Evolutionary conservation across 1,140 invertebrate genomes (phyloP), one percentile per base, ranked within the genome.

Genomic region (Macrobrachium rosenbergii): DNA sequence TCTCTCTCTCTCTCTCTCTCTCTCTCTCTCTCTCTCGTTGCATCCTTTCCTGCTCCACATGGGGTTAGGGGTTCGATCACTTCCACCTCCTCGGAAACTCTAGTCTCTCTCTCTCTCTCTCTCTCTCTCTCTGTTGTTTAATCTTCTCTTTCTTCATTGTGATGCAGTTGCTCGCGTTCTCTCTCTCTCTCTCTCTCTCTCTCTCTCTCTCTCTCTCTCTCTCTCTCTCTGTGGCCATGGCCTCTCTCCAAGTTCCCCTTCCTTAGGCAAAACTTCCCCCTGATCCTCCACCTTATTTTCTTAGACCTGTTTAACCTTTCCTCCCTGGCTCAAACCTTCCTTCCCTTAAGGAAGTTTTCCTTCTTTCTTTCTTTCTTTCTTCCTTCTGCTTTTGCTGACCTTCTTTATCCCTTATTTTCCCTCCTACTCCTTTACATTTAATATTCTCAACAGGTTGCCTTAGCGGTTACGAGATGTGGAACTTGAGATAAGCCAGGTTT

Each of bases 141-240:
- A n/a, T n/a, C n/a, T n/a, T n/a, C n/a, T n/a, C n/a, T n/a, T n/a
- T n/a, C n/a, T n/a, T n/a, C n/a, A n/a, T n/a, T n/a, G n/a, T n/a
- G n/a, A n/a, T n/a, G n/a, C n/a, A n/a, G n/a, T n/a, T n/a, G n/a
- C n/a, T n/a, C n/a, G n/a, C n/a, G n/a, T n/a, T n/a, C 52, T 62
- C 52, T 80, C 52, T 62, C 82, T 28, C 59, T 19, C 72, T 69
- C 80, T 12, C 43, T 52, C 80, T 69, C 80, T 52, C 64, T 52
- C 14, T 52, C 28, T n/a, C 43, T 52, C 43, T 19, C 28, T 63
- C 2, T 19, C 16, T 2, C 37, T 62, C 19, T 37, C 19, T 21
- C 21, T 17, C 52, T 16, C 17, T n/a, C 6, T 8, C 14, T n/a
- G n/a, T n/a, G n/a, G n/a, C n/a, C n/a, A n/a, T n/a, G n/a, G n/a